Evolutionary conservation across 2,797 vertebrate species (phyloP), one percentile per base, ranked within the genome.

Genomic region (Oophaga sylvatica): DNA sequence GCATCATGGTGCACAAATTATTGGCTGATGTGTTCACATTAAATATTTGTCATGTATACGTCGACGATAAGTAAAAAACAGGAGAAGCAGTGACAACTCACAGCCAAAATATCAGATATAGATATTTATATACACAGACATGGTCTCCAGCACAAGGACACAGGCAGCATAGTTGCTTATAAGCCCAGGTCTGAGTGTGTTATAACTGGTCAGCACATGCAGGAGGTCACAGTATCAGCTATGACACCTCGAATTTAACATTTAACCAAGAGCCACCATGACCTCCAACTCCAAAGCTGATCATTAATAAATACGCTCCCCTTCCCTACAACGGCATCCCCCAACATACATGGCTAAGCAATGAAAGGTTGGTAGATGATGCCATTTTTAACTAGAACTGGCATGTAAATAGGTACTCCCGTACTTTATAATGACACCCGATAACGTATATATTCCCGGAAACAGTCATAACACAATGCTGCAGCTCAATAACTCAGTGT

Each of bases 41-140:
- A 57, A 56, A 77, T 26, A 0, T 76, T 75, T 48, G 1, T 9
- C 26, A 10, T 77, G 35, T 65, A 63, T 41, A 62, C 15, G 0
- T 20, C 19, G 5, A 48, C 0, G 20, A n/a, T 60, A n/a, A 65
- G 19, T 81, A 65, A 41, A 41, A 81, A 81, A 26, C 20, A 48
- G 16, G 9, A 67, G 62, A 78, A 26, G 20, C 31, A 87, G 62
- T 83, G 63, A 87, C 20, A 22, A 86, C 59, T 57, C 80, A 4
- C 3, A 87, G 63, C 17, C 87, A 41, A 22, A 59, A 62, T 62
- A 48, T 86, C 31, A 83, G 80, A 77, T 86, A 70, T 82, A 86
- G 83, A 89, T 86, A 86, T 89, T 89, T 89, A 89, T 89, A 89
- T 89, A 89, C 87, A 89, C 84, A 86, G 87, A 89, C 78, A 89